Evolutionary conservation across 2,888 invertebrate genomes (phyloP), one percentile per base, ranked within the genome.

Genomic region (Petrophora chlorosata): DNA sequence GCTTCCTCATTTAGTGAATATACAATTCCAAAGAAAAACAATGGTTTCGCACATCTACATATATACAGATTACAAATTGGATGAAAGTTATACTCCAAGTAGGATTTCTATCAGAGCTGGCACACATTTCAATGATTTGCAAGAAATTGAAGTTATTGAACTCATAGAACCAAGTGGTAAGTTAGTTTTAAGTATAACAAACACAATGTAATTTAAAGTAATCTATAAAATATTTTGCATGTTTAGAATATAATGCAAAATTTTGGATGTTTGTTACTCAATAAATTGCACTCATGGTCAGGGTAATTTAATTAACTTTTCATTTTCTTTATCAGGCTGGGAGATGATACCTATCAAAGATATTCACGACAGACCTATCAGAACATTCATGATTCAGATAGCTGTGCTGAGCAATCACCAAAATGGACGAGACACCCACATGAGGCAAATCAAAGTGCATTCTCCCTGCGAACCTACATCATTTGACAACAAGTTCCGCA

Each of bases 81-180:
- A 99, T 85, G 99, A 99, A 85, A 99, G 99, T 76, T 99, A 99
- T 76, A 99, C 99, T 0, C 99, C 99, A 0, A 98, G 96, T 73
- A 94, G 97, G 66, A 96, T 98, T 64, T 97, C 97, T 0, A 95
- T 98, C 56, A 91, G 98, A 68, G 97, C 97, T 13, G 99, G 99
- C 5, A 98, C 97, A 43, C 97, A 98, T 85, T 98, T 98, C 71
- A 98, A 98, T 88, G 99, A 99, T 86, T 91, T 99, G 19, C 97
- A 97, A 81, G 99, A 99, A 84, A 93, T 99, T 47, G 98, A 98
- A 92, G 95, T 98, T 14, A 94, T 98, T 61, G 98, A 98, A 80
- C 82, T 99, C 22, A 94, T 94, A 60, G 99, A 99, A 79, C 99
- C 99, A 0, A 95, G 95, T 73, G 94, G 93, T 93, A 79, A 76